These are phyloP conservation scores for Cyanoramphus novaezelandiae DNA, from an alignment of 2,113 vertebrate species.

Conservation along the genomic window DNA sequence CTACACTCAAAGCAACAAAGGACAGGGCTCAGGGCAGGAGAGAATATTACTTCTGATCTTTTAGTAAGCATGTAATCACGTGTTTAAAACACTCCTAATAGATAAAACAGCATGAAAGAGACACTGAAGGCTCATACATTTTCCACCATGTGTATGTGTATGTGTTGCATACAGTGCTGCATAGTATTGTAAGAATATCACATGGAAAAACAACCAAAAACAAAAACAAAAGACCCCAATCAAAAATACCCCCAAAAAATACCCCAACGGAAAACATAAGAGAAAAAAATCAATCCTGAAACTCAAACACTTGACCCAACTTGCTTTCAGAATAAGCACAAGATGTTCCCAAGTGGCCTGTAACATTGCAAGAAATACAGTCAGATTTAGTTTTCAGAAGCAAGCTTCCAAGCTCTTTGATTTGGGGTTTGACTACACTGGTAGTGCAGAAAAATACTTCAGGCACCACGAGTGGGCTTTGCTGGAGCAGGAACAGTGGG, in stretches of 20 bases:
- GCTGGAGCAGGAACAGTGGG: background rate
- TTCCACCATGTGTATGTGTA: background rate
- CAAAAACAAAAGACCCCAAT: background rate
- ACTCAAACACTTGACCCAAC: background rate
- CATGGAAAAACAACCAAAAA: background rate
- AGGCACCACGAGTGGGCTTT: background rate
- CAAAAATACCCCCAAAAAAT: background rate
- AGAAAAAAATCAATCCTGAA: background rate
- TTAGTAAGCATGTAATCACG: background rate
- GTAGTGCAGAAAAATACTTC: background rate
- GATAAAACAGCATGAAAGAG: background rate
- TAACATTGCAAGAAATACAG: background rate
- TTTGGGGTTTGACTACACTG: background rate
- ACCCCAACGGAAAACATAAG: background rate
- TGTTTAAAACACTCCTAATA: background rate
- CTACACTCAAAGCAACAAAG: background rate
- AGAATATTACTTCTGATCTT: background rate
- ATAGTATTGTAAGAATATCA: background rate
- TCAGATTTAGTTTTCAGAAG: background rate
- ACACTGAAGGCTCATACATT: background rate
- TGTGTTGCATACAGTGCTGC: background rate
- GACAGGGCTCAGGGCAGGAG: fast-evolving
- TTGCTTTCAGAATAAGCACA: background rate
- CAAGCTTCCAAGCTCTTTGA: background rate
- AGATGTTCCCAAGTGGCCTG: background rate